Percentiles rank a stretch among this genome's conserved stretches.
Conservation (phyloP, 2,888 invertebrate species). For the Lochmaea capreae region DNA sequence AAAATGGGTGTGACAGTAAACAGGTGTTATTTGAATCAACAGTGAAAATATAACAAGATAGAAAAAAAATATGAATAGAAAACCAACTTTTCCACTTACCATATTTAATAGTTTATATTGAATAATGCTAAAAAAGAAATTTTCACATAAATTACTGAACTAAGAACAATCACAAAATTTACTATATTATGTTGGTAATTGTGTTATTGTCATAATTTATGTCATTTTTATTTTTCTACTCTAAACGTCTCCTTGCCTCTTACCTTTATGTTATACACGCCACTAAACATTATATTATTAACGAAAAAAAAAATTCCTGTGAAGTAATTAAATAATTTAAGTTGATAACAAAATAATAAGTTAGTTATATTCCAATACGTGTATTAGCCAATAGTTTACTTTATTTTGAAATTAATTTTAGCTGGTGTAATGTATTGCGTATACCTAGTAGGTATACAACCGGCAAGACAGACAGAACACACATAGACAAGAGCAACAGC, state of each 20-base stretch:
- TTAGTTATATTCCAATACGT: too few species aligned
- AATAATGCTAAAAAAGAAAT: constrained; percentile 23
- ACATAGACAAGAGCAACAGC: too few species aligned
- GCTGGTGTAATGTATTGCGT: too few species aligned
- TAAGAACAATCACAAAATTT: constrained; percentile 26
- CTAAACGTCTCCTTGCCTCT: background rate
- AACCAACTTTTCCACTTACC: constrained; percentile 20
- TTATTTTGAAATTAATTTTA: too few species aligned
- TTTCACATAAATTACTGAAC: constrained; percentile 31
- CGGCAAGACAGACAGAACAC: too few species aligned
- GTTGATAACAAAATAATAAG: too few species aligned
- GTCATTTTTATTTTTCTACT: background rate
- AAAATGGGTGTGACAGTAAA: constrained; percentile 36
- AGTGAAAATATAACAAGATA: constrained; percentile 1
- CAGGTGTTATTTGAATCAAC: constrained; percentile 24
- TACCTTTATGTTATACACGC: background rate
- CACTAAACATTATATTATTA: background rate
- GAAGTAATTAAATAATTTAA: too few species aligned
- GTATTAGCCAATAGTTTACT: too few species aligned
- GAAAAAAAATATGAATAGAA: background rate
- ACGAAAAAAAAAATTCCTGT: too few species aligned
- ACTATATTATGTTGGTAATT: constrained; percentile 30
- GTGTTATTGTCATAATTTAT: constrained; percentile 18
- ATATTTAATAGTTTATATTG: constrained; percentile 23
- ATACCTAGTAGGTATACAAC: too few species aligned